Conservation (phyloP, 2,888 invertebrate genomes). For the Platycheirus rosarum region DNA sequence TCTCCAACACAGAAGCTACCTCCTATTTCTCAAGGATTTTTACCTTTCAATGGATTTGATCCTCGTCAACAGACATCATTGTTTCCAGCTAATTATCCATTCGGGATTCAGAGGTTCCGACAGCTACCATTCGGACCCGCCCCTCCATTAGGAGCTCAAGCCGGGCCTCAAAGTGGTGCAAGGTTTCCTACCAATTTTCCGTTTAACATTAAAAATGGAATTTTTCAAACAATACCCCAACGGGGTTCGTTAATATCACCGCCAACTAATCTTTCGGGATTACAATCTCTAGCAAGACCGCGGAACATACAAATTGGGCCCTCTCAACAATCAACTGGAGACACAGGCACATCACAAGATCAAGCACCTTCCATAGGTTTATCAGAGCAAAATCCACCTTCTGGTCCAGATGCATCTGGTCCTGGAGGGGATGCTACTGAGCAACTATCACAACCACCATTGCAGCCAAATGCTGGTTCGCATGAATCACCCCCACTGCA, state of each 20-base stretch:
- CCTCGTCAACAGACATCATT: slow-evolving; percentile 21
- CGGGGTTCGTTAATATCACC: background rate
- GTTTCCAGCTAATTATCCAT: slow-evolving; percentile 60
- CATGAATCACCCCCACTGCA: background rate
- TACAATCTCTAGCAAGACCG: background rate
- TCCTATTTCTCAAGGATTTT: background rate
- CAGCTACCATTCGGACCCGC: slow-evolving; percentile 63
- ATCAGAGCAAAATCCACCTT: background rate
- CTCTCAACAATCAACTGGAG: slow-evolving; percentile 4
- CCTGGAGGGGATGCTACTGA: slow-evolving; percentile 7
- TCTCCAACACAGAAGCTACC: slow-evolving; percentile 13
- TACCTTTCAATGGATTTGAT: slow-evolving; percentile 12
- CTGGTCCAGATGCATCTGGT: background rate
- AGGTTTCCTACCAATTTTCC: slow-evolving; percentile 19
- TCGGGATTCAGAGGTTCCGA: slow-evolving; percentile 50
- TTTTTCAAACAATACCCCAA: slow-evolving; percentile 35
- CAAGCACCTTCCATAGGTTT: slow-evolving; percentile 1
- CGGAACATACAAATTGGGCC: background rate
- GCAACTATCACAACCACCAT: slow-evolving; percentile 4
- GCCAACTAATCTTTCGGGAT: background rate
- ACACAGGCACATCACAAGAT: background rate
- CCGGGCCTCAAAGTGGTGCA: slow-evolving; percentile 43
- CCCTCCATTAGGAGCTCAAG: slow-evolving; percentile 57
- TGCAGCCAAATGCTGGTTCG: background rate
- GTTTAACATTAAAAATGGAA: slow-evolving; percentile 39